Evolutionary conservation across 2,113 vertebrate species (phyloP).

Genomic region (Saguinus imperator): DNA sequence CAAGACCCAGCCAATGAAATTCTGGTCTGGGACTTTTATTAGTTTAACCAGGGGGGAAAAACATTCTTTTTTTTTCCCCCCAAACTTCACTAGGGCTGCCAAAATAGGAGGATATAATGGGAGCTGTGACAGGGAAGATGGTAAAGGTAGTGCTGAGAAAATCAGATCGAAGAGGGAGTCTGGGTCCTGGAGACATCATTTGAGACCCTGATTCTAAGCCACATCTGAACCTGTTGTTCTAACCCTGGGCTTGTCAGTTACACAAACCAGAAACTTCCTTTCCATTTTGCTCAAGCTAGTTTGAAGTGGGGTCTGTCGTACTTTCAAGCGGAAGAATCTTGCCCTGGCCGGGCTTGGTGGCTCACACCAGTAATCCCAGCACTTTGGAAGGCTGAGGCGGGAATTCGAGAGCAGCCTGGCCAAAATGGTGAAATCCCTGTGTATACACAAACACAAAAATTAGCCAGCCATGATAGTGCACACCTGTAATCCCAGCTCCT

Average conservation of each 20-base stretch:
- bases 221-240: background rate
- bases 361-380: too few relatives aligned
- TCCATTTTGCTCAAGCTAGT: background rate
- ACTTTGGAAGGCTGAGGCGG: too few relatives aligned
- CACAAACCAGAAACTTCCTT: background rate
- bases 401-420: too few relatives aligned
- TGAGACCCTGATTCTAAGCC: background rate
- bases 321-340: background rate
- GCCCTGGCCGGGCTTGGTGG: background rate
- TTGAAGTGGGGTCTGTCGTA: background rate
- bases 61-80: background rate
- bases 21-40: background rate
- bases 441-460: too few relatives aligned
- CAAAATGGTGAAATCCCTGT: too few relatives aligned
- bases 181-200: background rate
- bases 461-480: too few relatives aligned
- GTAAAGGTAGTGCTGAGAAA: background rate
- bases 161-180: background rate
- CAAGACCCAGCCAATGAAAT: constrained; percentile 82
- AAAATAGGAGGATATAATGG: constrained; percentile 39
- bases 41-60: background rate
- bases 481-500: too few relatives aligned
- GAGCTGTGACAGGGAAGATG: background rate
- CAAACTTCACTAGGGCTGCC: too few relatives aligned
- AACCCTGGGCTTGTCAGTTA: background rate